Evolutionary conservation across 2,888 invertebrate species (phyloP).

Genomic region (Chelonus formosanus): DNA sequence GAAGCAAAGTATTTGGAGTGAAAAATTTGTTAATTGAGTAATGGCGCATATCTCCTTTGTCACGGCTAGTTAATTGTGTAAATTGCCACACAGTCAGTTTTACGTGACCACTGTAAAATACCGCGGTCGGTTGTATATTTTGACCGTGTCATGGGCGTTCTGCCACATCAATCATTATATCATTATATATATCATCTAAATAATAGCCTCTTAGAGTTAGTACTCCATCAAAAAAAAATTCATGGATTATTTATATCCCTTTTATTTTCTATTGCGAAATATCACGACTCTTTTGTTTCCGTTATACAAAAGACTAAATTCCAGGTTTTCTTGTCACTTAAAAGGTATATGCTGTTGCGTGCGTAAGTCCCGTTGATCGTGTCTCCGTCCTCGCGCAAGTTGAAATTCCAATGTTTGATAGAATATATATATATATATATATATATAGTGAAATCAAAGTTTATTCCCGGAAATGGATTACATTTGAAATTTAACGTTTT

Average conservation of each 20-base stretch:
- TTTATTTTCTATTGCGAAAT: neutral
- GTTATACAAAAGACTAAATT: constrained; percentile 10
- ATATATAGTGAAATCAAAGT: neutral
- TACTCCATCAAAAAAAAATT: constrained; percentile 13
- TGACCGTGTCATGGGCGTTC: constrained; percentile 52
- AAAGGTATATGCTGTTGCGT: neutral
- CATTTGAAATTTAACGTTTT: constrained; percentile 57
- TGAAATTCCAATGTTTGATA: neutral
- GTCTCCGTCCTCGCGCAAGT: neutral
- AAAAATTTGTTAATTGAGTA: too few relatives aligned
- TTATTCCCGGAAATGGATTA: constrained; percentile 2
- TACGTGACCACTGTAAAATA: constrained; percentile 52
- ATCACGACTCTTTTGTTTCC: neutral
- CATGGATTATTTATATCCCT: constrained; percentile 5
- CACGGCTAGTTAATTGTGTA: constrained; percentile 61
- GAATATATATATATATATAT: neutral
- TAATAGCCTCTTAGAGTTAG: neutral
- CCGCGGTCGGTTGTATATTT: constrained; percentile 48
- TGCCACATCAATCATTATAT: constrained; percentile 55
- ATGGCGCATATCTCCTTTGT: constrained; percentile 39
- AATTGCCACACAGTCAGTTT: constrained; percentile 58
- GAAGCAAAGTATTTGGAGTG: too few relatives aligned
- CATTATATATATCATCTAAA: constrained; percentile 2
- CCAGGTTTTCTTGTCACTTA: neutral
- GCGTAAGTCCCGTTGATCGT: constrained; percentile 19